Conservation (phyloP, 1,140 invertebrate species). For the Bombyx mandarina region DNA sequence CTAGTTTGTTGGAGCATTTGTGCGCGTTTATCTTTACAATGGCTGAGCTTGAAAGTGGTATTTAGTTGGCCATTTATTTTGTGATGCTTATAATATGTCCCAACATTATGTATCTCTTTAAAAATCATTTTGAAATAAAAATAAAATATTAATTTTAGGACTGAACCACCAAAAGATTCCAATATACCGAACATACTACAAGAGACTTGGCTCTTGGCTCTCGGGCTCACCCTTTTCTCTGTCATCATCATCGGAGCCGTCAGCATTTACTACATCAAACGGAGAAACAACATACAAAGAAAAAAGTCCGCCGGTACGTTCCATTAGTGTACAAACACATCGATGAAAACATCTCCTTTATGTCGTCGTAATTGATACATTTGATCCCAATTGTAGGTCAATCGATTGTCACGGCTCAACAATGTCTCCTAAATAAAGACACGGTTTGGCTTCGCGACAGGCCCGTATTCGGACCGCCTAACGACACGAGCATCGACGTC, state of each 20-base stretch:
- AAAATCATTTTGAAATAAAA: no score
- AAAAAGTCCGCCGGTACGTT: conserved; percentile 52
- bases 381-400: conserved; percentile 47
- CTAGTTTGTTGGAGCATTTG: no score
- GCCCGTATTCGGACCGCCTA: conserved; percentile 46
- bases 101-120: no score
- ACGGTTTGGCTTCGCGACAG: conserved; percentile 63
- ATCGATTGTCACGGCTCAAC: conserved; percentile 60
- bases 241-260: conserved; percentile 51
- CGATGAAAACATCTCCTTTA: neutral
- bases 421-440: conserved; percentile 64
- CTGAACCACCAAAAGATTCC: conserved; percentile 53
- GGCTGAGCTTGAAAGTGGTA: no score
- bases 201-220: conserved; percentile 58
- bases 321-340: conserved; percentile 1
- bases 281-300: conserved; percentile 48
- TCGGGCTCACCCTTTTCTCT: conserved; percentile 49
- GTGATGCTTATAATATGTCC: no score
- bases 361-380: neutral
- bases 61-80: no score
- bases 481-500: conserved; percentile 42
- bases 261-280: conserved; percentile 55
- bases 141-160: conserved; percentile 21
- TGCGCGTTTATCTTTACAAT: no score
- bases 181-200: conserved; percentile 51